Evolutionary conservation across 2,888 invertebrate genomes (phyloP), one percentile per base, ranked within the genome.

Genomic region (Disparrhopalites patrizii): DNA sequence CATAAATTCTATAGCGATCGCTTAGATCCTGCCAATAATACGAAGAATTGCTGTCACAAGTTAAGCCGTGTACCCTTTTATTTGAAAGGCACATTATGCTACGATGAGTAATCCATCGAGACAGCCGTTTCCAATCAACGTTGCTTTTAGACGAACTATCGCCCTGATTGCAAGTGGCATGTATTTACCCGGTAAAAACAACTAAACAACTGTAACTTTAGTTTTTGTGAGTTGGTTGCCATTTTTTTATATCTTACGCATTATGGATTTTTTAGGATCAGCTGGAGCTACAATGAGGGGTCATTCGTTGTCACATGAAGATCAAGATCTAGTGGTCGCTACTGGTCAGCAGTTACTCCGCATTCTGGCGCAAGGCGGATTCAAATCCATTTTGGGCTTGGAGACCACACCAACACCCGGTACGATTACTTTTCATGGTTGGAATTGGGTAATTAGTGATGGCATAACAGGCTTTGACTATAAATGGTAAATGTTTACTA

Each of bases 101-200:
- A 92, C 97, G 73, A 92, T 96, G 90, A 95, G 93, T 80, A 96
- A 95, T 81, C 94, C 95, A 0, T 89, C 90, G 64, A 81, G 96
- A 15, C 93, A 95, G 81, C 94, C 96, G 0, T 79, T 98, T 68
- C 89, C 95, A 2, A 89, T 98, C 68, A 93, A 93, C 77, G 86
- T 90, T 57, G 97, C 97, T 0, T 98, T 93, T 80, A 85, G 89
- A 64, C 86, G 98, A 62, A 89, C 93, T 2, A 86, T 99, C 70
- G 93, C 97, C 72, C 83, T 98, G 52, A 82, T 99, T 61, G 88
- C 97, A 1, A 91, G 95, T 18, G 99, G 98, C 0, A 83, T 98
- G 70, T 96, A 98, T 81, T 83, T 98, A 62, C 97, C 97, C 2
- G 96, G 96, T 51, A 93, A 47, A 47, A 47, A 47, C 18, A 13